Percentiles rank a stretch among this genome's conserved stretches.
Evolutionary conservation across 2,888 invertebrate species (phyloP).

Genomic region (Coremacera marginata): DNA sequence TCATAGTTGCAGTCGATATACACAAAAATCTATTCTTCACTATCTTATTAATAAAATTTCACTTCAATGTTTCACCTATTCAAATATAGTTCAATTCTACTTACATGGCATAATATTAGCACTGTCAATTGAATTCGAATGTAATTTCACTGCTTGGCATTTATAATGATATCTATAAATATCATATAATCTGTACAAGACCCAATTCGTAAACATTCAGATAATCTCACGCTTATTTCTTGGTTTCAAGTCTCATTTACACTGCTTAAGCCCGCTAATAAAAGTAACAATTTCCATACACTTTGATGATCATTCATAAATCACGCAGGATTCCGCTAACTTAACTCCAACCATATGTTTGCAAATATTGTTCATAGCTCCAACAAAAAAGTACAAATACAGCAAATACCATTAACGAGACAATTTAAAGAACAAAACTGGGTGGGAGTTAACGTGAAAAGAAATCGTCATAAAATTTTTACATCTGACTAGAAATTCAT

Average conservation of each 20-base stretch:
- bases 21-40: no score
- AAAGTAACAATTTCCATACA: constrained; percentile 25
- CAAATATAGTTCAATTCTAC: no score
- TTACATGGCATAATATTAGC: no score
- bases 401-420: background rate
- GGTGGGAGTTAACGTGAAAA: background rate
- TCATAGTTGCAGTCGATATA: no score
- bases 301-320: constrained; percentile 15
- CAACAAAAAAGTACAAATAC: background rate
- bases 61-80: no score
- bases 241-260: background rate
- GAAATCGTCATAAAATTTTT: constrained; percentile 54
- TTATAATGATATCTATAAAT: no score
- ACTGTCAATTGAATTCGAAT: no score
- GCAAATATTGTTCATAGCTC: background rate
- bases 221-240: background rate
- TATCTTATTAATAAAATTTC: no score
- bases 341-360: background rate
- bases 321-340: background rate
- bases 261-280: constrained; percentile 17
- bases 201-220: background rate
- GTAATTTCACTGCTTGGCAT: no score
- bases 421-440: background rate
- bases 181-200: background rate
- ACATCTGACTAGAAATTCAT: constrained; percentile 64